Conservation (phyloP, 2,888 invertebrate species). For the Nomada ferruginata region DNA sequence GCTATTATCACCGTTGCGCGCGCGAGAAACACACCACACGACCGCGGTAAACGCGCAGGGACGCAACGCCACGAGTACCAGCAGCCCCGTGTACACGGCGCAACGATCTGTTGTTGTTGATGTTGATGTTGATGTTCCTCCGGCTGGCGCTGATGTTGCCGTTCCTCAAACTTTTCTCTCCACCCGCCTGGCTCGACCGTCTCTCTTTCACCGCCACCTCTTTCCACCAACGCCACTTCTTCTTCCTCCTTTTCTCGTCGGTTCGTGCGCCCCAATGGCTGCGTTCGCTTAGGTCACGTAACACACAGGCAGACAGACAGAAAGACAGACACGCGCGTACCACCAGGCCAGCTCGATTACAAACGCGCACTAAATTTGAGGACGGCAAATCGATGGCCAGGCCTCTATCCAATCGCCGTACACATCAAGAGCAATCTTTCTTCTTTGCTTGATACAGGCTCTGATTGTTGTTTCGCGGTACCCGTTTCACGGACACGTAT, state of each 20-base stretch:
- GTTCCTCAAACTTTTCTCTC: conserved; percentile 52
- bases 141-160: conserved; percentile 40
- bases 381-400: conserved; percentile 58
- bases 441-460: conserved; percentile 14
- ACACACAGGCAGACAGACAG: conserved; percentile 15
- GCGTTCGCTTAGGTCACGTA: conserved; percentile 61
- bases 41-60: conserved; percentile 3
- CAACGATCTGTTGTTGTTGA: conserved; percentile 53
- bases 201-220: conserved; percentile 45
- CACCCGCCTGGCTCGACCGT: conserved; percentile 48
- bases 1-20: conserved; percentile 21
- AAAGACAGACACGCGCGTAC: conserved; percentile 18
- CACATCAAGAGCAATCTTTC: conserved; percentile 48
- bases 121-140: conserved; percentile 47
- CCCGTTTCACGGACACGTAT: background rate
- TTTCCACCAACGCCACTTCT: conserved; percentile 46
- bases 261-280: conserved; percentile 68
- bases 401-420: conserved; percentile 44
- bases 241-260: conserved; percentile 58
- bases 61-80: conserved; percentile 39
- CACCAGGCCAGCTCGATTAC: conserved; percentile 51
- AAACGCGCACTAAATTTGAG: conserved; percentile 63
- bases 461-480: conserved; percentile 13
- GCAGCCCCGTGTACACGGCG: conserved; percentile 42
- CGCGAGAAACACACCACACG: conserved; percentile 52